phyloP scores from a whole-genome alignment of 2,888 invertebrate species.

The Ernsta delagoae region DNA sequence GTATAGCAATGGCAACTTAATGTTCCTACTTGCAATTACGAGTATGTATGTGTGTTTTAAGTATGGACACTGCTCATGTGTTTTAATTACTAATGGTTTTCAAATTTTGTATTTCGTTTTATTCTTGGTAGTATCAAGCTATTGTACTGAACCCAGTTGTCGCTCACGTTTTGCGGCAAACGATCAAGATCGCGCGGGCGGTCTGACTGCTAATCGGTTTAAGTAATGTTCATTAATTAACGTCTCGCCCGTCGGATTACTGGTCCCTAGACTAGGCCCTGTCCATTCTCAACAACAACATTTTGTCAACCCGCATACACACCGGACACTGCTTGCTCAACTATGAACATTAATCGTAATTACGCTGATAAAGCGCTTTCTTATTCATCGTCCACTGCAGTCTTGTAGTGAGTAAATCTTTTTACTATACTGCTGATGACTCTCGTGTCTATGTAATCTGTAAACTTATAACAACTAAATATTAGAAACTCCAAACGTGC shows the following conservation, averaged over 20 bases:
- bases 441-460: no score
- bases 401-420: constrained; percentile 42
- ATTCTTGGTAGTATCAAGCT: background rate
- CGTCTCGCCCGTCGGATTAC: constrained; percentile 64
- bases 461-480: no score
- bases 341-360: constrained; percentile 56
- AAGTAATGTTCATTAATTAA: constrained; percentile 78
- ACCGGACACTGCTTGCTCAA: constrained; percentile 43
- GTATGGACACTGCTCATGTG: no score
- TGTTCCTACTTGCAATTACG: no score
- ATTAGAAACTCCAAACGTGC: no score
- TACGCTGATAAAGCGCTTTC: constrained; percentile 49
- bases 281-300: constrained; percentile 62
- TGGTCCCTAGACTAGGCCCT: constrained; percentile 40
- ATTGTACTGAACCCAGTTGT: constrained; percentile 5
- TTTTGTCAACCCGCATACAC: constrained; percentile 67
- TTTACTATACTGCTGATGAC: constrained; percentile 7
- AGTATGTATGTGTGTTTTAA: no score
- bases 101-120: background rate
- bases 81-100: no score
- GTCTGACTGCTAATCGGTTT: constrained; percentile 69
- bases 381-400: constrained; percentile 36
- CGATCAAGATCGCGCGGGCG: constrained; percentile 51
- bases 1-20: no score
- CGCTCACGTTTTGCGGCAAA: constrained; percentile 33